Conservation (phyloP, 1,140 invertebrate genomes). For the Sogatella furcifera region DNA sequence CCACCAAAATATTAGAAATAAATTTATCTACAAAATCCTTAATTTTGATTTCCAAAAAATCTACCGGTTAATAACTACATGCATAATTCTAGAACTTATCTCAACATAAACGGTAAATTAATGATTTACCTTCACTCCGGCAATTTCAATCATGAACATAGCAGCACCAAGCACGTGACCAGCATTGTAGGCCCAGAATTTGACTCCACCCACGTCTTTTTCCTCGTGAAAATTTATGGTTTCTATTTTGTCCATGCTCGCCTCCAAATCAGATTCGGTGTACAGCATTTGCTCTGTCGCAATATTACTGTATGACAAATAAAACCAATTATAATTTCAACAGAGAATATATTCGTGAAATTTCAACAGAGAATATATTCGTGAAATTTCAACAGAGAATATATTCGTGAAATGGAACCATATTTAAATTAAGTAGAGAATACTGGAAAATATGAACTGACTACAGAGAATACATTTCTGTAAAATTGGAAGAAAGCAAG, state of each 20-base stretch:
- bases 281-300: slow-evolving; percentile 96
- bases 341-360: too few relatives aligned
- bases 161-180: slow-evolving; percentile 98
- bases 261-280: slow-evolving; percentile 92
- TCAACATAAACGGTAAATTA: slow-evolving; percentile 82
- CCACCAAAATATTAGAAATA: slow-evolving; percentile 40
- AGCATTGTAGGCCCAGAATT: slow-evolving; percentile 98
- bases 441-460: too few relatives aligned
- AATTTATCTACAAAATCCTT: too few relatives aligned
- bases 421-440: too few relatives aligned
- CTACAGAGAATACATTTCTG: too few relatives aligned
- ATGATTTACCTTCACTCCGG: slow-evolving; percentile 70
- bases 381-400: too few relatives aligned
- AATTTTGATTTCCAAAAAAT: too few relatives aligned
- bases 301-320: slow-evolving; percentile 62
- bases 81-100: too few relatives aligned
- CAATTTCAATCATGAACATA: slow-evolving; percentile 99
- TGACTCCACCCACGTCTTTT: slow-evolving; percentile 91
- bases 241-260: slow-evolving; percentile 98
- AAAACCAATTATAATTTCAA: not conserved
- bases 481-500: too few relatives aligned
- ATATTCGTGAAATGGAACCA: too few relatives aligned
- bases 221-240: slow-evolving; percentile 98
- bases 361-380: too few relatives aligned
- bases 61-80: too few relatives aligned